Percentiles rank a stretch among this genome's conserved stretches.
Evolutionary conservation across 1,140 invertebrate genomes (phyloP).

Genomic region (Brachionus koreanus): DNA sequence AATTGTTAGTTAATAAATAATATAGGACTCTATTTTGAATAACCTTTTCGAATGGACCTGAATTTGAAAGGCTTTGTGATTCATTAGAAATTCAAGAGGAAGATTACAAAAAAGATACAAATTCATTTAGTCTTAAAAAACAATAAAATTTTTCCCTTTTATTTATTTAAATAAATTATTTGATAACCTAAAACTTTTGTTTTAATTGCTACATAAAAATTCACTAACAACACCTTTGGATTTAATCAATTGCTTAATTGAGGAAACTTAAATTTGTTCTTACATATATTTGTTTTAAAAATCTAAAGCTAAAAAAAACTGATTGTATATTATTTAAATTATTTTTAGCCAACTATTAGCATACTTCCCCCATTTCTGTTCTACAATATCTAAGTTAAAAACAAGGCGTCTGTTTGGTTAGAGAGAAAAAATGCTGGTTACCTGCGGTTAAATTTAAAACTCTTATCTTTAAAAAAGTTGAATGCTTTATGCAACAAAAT

Average conservation of each 20-base stretch:
- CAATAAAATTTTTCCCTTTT: background rate
- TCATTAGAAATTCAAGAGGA: background rate
- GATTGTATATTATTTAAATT: too few species aligned
- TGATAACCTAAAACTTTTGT: background rate
- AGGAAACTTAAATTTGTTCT: too few species aligned
- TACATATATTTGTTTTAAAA: too few species aligned
- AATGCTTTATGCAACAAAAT: background rate
- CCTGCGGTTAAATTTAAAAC: background rate
- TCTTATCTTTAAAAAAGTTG: background rate
- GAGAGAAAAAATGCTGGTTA: background rate
- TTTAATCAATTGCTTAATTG: too few species aligned
- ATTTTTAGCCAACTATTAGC: too few species aligned
- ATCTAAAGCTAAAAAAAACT: too few species aligned
- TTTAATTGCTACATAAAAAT: background rate
- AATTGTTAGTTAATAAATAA: slow-evolving; percentile 11
- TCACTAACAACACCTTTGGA: background rate
- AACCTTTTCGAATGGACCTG: background rate
- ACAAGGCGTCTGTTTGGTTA: background rate
- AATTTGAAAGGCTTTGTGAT: background rate
- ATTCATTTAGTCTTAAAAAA: background rate
- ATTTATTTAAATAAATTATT: background rate
- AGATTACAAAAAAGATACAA: background rate
- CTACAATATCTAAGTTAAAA: too few species aligned
- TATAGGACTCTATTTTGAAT: background rate
- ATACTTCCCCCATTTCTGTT: too few species aligned